phyloP scores from a whole-genome alignment of 2,113 vertebrate genomes.

The Catagonus wagneri region DNA sequence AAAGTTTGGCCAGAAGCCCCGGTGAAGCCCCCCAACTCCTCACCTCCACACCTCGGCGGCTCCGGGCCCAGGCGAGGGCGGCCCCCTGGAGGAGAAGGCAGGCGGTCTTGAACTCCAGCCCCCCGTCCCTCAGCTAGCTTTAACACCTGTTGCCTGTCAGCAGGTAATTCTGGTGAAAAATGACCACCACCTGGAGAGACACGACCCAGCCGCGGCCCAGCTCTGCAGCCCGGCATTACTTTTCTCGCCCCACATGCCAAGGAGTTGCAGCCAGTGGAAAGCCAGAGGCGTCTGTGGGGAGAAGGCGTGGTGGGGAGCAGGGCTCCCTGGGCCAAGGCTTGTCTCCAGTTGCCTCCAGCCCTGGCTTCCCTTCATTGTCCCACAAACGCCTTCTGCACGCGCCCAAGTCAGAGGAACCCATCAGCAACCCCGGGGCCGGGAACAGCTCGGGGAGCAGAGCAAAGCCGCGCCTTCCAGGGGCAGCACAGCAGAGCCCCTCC shows the following conservation, averaged over 20 bases:
- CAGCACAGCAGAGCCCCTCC: neutral
- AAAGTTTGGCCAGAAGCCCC: neutral
- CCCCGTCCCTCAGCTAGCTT: neutral
- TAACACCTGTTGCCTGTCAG: neutral
- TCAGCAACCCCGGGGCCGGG: neutral
- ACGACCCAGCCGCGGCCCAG: neutral
- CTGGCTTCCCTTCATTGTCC: neutral
- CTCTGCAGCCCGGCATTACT: neutral
- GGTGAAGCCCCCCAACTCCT: neutral
- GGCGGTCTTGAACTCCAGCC: neutral
- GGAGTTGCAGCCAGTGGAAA: neutral
- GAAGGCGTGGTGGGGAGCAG: neutral
- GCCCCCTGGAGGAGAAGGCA: neutral
- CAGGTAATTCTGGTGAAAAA: neutral
- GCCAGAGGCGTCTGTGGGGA: neutral
- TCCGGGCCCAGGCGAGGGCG: neutral
- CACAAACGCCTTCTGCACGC: neutral
- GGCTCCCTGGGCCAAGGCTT: neutral
- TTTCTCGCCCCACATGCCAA: neutral
- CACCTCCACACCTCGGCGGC: neutral
- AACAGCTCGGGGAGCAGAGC: neutral
- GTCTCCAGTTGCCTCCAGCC: neutral
- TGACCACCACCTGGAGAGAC: neutral
- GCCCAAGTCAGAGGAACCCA: neutral
- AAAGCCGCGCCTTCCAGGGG: neutral